Conservation (phyloP, 2,797 vertebrate genomes). For the Gymnodraco acuticeps region DNA sequence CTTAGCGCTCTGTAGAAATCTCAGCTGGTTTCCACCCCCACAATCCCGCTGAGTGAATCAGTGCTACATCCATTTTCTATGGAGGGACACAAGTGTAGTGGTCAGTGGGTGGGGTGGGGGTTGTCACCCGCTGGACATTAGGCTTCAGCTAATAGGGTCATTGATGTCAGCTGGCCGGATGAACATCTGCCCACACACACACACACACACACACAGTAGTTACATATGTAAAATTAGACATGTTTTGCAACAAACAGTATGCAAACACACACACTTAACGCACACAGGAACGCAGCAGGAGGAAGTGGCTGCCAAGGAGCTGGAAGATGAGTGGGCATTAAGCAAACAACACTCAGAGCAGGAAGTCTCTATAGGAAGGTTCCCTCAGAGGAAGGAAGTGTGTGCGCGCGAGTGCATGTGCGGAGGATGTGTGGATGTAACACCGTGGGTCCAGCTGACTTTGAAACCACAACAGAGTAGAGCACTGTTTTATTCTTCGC, state of each 20-base stretch:
- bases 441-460: slow-evolving; percentile 60
- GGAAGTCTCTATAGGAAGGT: slow-evolving; percentile 73
- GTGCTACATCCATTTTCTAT: slow-evolving; percentile 37
- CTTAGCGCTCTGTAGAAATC: slow-evolving; percentile 43
- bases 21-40: slow-evolving; percentile 29
- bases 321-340: slow-evolving; percentile 70
- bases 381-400: slow-evolving; percentile 62
- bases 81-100: slow-evolving; percentile 19
- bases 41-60: not conserved
- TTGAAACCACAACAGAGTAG: slow-evolving; percentile 57
- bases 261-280: slow-evolving; percentile 17
- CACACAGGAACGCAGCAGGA: slow-evolving; percentile 57
- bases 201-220: not conserved
- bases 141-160: slow-evolving; percentile 41
- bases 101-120: not conserved
- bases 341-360: slow-evolving; percentile 75
- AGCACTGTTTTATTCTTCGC: slow-evolving; percentile 22
- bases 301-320: slow-evolving; percentile 71
- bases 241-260: not conserved
- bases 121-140: slow-evolving; percentile 21
- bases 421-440: slow-evolving; percentile 56
- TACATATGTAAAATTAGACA: slow-evolving; percentile 7
- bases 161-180: slow-evolving; percentile 58
- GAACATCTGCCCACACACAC: slow-evolving; percentile 46
- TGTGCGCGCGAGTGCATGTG: slow-evolving; percentile 39